phyloP scores from a whole-genome alignment of 2,113 vertebrate genomes.

The Eidolon helvum region DNA sequence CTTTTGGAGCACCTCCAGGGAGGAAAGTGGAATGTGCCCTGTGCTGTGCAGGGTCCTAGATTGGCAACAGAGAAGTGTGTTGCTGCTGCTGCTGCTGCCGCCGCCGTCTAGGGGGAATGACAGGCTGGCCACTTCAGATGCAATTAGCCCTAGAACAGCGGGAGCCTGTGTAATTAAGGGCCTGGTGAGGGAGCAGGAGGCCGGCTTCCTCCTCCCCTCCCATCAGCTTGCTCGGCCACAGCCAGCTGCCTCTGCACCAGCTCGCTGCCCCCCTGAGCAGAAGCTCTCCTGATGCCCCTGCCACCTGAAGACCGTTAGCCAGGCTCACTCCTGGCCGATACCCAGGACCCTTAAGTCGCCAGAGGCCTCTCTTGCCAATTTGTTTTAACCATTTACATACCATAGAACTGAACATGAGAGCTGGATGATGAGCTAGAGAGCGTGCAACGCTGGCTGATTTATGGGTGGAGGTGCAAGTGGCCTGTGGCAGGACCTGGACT shows the following conservation, averaged over 20 bases:
- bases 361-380: not conserved
- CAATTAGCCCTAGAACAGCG: not conserved
- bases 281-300: not conserved
- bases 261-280: not conserved
- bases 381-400: not conserved
- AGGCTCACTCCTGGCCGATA: accelerated
- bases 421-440: not conserved
- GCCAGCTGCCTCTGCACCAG: not conserved
- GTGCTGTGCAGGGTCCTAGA: not conserved
- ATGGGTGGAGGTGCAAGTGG: not conserved
- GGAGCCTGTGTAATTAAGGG: not conserved
- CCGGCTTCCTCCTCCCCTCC: not conserved
- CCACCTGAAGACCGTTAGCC: not conserved
- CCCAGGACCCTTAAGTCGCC: not conserved
- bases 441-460: not conserved
- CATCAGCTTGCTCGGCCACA: not conserved
- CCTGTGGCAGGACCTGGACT: not conserved
- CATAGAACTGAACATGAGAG: not conserved
- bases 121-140: not conserved
- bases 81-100: not conserved
- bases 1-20: not conserved
- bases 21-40: not conserved
- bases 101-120: not conserved
- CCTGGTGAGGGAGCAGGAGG: not conserved
- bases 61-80: not conserved